phyloP scores from a whole-genome alignment of 2,888 invertebrate species.

The Oeneis ivallda region DNA sequence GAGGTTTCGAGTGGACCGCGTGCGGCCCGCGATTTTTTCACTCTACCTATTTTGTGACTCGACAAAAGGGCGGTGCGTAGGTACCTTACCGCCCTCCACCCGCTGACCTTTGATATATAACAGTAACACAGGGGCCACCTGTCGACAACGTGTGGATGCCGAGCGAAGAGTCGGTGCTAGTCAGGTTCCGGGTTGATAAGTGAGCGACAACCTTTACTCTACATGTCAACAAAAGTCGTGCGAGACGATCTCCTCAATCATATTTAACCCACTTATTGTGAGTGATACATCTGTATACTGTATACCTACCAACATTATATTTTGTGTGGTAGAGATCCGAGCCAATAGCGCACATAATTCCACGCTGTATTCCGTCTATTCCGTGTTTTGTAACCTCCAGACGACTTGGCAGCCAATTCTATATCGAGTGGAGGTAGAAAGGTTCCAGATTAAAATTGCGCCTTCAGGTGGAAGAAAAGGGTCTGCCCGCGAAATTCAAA shows the following conservation, averaged over 20 bases:
- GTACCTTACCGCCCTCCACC: too few species aligned
- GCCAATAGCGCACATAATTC: not conserved
- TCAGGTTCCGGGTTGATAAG: too few species aligned
- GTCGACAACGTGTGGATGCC: too few species aligned
- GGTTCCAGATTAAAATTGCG: constrained; percentile 1
- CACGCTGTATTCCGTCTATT: not conserved
- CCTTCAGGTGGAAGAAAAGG: too few species aligned
- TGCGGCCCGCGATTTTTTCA: too few species aligned
- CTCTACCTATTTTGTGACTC: too few species aligned
- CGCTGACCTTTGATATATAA: too few species aligned
- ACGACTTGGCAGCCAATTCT: constrained; percentile 4
- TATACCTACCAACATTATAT: not conserved
- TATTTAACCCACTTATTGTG: constrained; percentile 8
- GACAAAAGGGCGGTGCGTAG: too few species aligned
- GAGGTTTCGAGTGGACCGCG: too few species aligned
- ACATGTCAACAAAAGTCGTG: not conserved
- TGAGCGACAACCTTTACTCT: not conserved
- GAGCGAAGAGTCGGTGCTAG: too few species aligned
- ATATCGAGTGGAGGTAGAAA: not conserved
- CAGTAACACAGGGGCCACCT: too few species aligned
- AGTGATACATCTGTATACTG: constrained; percentile 1
- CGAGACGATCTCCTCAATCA: constrained; percentile 10
- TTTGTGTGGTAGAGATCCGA: not conserved
- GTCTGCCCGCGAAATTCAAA: too few species aligned
- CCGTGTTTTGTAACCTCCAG: constrained; percentile 14